These are phyloP conservation scores for Caprella mutica DNA, from an alignment of 2,888 invertebrate genomes.

Conservation along the genomic window DNA sequence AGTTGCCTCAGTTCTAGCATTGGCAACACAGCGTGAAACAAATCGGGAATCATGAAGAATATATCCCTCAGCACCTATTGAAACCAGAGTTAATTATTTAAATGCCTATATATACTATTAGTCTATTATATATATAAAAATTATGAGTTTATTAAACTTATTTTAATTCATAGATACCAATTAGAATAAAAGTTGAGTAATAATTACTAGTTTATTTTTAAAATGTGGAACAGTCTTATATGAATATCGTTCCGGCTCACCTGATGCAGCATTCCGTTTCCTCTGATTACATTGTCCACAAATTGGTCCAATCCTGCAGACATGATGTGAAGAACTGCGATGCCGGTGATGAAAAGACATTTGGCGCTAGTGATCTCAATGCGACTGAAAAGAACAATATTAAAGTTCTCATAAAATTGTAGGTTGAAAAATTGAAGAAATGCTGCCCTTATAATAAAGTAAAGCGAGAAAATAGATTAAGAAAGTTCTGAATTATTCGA, in stretches of 20 bases:
- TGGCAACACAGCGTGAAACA: constrained; percentile 52
- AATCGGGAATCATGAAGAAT: constrained; percentile 56
- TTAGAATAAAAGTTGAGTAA: too few species aligned
- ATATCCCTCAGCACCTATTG: constrained; percentile 51
- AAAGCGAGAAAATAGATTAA: background rate
- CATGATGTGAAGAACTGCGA: constrained; percentile 51
- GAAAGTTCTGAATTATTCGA: too few species aligned
- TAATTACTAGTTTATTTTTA: background rate
- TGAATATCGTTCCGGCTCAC: constrained; percentile 39
- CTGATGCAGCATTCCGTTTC: constrained; percentile 55
- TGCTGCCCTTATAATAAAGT: too few species aligned
- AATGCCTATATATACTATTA: background rate
- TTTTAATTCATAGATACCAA: background rate
- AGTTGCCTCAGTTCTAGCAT: constrained; percentile 38
- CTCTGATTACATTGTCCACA: constrained; percentile 51
- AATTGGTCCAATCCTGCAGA: constrained; percentile 57
- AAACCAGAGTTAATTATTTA: background rate
- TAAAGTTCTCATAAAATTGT: too few species aligned
- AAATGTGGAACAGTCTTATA: background rate
- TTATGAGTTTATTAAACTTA: background rate
- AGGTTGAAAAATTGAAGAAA: background rate
- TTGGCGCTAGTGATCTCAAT: constrained; percentile 36
- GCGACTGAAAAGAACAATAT: constrained; percentile 10
- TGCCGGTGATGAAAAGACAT: constrained; percentile 47
- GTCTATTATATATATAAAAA: background rate